phyloP scores from a whole-genome alignment of 2,797 vertebrate genomes.

The Amazona ochrocephala region DNA sequence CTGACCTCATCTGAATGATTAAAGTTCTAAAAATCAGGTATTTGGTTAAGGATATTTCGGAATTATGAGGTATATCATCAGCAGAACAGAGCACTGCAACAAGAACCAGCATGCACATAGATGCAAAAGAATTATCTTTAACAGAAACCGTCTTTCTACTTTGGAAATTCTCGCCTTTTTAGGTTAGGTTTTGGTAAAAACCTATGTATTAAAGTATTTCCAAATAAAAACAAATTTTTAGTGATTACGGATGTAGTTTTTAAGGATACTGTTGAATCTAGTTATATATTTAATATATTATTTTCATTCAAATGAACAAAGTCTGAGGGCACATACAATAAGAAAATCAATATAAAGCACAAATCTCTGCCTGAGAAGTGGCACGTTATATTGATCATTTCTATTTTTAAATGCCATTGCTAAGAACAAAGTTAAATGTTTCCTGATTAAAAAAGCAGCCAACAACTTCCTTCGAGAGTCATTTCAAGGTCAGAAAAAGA shows the following conservation, averaged over 20 bases:
- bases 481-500: conserved; percentile 10
- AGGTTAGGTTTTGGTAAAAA: not conserved
- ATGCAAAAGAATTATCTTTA: not conserved
- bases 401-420: conserved; percentile 72
- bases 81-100: not conserved
- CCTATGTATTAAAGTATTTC: not conserved
- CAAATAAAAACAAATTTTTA: conserved; percentile 30
- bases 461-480: not conserved
- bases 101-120: not conserved
- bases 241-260: conserved; percentile 3
- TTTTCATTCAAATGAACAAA: conserved; percentile 66
- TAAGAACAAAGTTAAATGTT: conserved; percentile 65
- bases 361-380: conserved; percentile 37
- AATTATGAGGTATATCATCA: not conserved
- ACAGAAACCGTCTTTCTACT: not conserved
- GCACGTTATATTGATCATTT: conserved; percentile 61
- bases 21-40: not conserved
- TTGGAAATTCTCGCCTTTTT: not conserved
- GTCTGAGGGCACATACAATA: conserved; percentile 26
- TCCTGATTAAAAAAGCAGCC: conserved; percentile 47
- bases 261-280: conserved; percentile 27
- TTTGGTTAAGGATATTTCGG: not conserved
- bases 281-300: conserved; percentile 49
- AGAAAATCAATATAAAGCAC: conserved; percentile 59
- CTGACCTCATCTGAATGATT: not conserved